phyloP scores from a whole-genome alignment of 2,888 invertebrate genomes.

The Cephus pulcher region DNA sequence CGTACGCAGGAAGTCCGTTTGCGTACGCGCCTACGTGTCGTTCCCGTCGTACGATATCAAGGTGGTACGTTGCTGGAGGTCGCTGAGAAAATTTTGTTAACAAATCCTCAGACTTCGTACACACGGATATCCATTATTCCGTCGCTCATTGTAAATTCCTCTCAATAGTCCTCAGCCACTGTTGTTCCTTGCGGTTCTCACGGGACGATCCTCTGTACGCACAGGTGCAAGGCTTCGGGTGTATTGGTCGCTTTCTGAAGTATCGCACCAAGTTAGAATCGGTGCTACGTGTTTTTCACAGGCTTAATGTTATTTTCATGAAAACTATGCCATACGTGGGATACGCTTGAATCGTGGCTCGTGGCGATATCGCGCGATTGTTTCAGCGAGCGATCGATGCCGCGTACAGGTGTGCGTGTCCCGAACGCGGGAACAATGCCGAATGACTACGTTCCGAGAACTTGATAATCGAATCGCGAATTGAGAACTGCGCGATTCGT shows the following conservation, averaged over 20 bases:
- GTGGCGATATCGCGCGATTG: neutral
- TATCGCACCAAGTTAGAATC: neutral
- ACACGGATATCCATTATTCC: neutral
- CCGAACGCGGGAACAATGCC: neutral
- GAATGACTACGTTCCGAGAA: neutral
- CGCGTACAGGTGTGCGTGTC: neutral
- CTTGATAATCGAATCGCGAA: neutral
- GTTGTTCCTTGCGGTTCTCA: neutral
- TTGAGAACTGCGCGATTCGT: too few relatives aligned
- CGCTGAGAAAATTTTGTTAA: neutral
- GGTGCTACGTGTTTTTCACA: neutral
- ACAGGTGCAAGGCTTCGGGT: too few relatives aligned
- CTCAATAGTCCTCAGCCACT: neutral
- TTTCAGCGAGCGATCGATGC: neutral
- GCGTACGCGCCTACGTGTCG: neutral
- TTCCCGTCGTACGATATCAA: neutral
- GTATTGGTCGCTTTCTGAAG: neutral
- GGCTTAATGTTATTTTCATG: neutral
- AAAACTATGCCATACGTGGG: neutral
- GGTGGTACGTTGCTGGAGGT: neutral
- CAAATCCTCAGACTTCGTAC: neutral
- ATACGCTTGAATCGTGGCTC: neutral
- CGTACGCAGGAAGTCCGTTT: neutral
- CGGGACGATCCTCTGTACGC: neutral
- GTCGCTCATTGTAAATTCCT: neutral